These are phyloP conservation scores for Trichosurus vulpecula DNA, from an alignment of 2,797 vertebrate species.

Conservation along the genomic window DNA sequence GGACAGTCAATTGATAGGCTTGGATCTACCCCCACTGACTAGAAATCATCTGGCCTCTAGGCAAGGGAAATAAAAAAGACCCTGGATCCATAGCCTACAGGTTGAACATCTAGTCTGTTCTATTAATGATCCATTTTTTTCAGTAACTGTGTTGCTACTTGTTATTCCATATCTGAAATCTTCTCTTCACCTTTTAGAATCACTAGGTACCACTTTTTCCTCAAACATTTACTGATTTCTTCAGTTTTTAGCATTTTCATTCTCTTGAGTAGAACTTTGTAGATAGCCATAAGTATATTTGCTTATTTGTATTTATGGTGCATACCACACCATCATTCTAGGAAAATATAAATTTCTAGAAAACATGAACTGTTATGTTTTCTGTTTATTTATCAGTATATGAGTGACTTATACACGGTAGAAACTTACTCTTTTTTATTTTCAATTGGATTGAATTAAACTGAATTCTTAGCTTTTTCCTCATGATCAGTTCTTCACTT, in stretches of 20 bases:
- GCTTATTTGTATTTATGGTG: neutral
- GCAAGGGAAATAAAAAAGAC: neutral
- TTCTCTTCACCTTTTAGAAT: neutral
- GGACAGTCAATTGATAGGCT: neutral
- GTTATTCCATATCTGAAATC: neutral
- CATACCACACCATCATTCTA: neutral
- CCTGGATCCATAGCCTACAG: neutral
- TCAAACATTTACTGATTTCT: neutral
- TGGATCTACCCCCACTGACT: neutral
- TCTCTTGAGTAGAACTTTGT: neutral
- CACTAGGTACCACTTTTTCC: neutral
- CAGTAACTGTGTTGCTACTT: neutral
- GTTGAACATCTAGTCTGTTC: neutral
- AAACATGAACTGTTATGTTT: neutral
- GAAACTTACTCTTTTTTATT: neutral
- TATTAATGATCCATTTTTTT: neutral
- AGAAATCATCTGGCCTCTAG: neutral
- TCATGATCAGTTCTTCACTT: neutral
- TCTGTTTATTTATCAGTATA: neutral
- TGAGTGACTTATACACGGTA: neutral
- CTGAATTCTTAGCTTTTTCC: neutral
- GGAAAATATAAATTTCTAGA: neutral
- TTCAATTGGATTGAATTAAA: neutral
- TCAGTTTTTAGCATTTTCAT: neutral
- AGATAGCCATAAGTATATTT: neutral